Evolutionary conservation across 2,797 vertebrate genomes (phyloP).

Genomic region (Cyclopterus lumpus): DNA sequence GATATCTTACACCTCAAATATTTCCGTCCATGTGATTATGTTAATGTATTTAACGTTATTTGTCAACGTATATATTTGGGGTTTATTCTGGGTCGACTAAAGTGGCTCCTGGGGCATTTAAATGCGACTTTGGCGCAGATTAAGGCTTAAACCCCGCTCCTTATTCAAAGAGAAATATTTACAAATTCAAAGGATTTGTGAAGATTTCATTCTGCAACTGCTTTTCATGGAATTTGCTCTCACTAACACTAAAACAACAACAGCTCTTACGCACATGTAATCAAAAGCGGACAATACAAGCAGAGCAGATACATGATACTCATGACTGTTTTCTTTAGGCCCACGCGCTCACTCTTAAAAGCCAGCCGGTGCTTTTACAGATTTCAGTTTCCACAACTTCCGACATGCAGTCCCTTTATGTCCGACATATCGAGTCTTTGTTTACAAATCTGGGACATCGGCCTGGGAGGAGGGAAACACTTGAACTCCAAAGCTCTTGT

Average conservation of each 20-base stretch:
- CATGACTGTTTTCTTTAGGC: conserved; percentile 31
- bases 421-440: conserved; percentile 44
- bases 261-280: conserved; percentile 46
- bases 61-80: neutral
- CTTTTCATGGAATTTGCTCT: conserved; percentile 14
- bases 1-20: fast-evolving
- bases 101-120: conserved; percentile 10
- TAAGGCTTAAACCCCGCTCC: conserved; percentile 17
- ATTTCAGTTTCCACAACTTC: conserved; percentile 56
- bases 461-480: conserved; percentile 54
- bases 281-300: conserved; percentile 37
- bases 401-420: conserved; percentile 31
- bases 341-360: conserved; percentile 34
- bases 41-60: neutral
- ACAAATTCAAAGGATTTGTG: conserved; percentile 47
- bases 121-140: conserved; percentile 25
- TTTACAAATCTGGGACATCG: conserved; percentile 57
- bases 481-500: conserved; percentile 67
- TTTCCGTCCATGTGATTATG: neutral
- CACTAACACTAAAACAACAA: conserved; percentile 29
- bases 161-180: conserved; percentile 51
- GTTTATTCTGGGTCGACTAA: conserved; percentile 9
- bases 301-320: conserved; percentile 54
- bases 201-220: conserved; percentile 48
- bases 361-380: conserved; percentile 14